Percentiles rank a stretch among this genome's conserved stretches.
Conservation (phyloP, 2,797 vertebrate genomes). For the Gadopsis bispinosus region DNA sequence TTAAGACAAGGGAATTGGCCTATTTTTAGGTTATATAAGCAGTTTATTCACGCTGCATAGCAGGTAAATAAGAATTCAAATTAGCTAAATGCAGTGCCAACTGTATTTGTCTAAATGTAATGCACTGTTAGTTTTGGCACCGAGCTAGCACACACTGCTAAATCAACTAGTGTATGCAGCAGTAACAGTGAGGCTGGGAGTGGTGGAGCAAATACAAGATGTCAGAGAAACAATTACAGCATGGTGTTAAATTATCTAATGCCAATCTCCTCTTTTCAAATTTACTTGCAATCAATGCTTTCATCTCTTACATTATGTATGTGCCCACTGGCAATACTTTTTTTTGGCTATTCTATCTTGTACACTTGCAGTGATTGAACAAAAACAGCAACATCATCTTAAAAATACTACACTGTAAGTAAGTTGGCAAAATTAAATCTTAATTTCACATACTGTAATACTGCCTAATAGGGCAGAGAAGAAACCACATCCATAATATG, state of each 20-base stretch:
- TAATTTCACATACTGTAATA: not conserved
- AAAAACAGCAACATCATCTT: not conserved
- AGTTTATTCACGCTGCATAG: conserved; percentile 22
- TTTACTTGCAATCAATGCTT: not conserved
- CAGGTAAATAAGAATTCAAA: conserved; percentile 16
- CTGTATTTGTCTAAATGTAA: conserved; percentile 25
- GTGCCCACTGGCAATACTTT: too few relatives aligned
- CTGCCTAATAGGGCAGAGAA: not conserved
- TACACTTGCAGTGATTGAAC: too few relatives aligned
- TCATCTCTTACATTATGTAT: not conserved
- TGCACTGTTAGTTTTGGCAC: conserved; percentile 9
- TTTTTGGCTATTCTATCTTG: not conserved
- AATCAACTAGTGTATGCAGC: not conserved
- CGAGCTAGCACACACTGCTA: not conserved
- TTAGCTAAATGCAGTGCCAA: conserved; percentile 2
- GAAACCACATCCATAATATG: not conserved
- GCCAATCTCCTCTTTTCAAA: not conserved
- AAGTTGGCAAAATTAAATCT: not conserved
- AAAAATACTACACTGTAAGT: not conserved
- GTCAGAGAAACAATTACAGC: not conserved
- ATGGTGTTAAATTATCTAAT: not conserved
- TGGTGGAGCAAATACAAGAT: not conserved
- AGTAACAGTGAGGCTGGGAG: not conserved
- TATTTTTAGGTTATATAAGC: conserved; percentile 21
- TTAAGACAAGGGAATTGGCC: conserved; percentile 16